These are phyloP conservation scores for Ctenodactylus gundi DNA, from an alignment of 2,113 vertebrate species.

Conservation along the genomic window DNA sequence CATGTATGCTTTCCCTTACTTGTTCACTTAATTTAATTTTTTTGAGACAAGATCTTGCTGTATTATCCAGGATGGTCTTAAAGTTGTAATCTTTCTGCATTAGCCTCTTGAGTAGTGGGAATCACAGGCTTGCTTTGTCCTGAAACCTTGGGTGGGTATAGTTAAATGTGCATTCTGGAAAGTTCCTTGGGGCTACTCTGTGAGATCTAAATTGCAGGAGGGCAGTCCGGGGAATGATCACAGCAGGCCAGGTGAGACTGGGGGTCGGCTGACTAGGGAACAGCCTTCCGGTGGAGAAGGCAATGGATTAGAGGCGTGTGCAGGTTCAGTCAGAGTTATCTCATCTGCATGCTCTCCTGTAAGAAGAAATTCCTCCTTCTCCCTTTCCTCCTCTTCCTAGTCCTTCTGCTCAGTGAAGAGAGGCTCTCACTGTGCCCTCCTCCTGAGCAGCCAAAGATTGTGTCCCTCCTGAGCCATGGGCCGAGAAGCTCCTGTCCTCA, in stretches of 20 bases:
- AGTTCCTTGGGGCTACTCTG: not conserved
- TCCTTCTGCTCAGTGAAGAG: not conserved
- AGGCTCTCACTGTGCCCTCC: not conserved
- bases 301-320: accelerated
- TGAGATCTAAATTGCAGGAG: not conserved
- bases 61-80: not conserved
- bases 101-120: not conserved
- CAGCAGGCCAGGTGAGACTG: not conserved
- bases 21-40: not conserved
- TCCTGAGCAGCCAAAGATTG: not conserved
- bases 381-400: not conserved
- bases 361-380: not conserved
- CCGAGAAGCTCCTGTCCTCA: not conserved
- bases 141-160: not conserved
- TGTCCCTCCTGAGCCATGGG: not conserved
- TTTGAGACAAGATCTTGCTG: not conserved
- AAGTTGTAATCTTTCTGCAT: not conserved
- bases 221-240: not conserved
- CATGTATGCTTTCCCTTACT: not conserved
- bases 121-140: not conserved
- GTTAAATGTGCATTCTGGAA: not conserved
- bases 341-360: not conserved
- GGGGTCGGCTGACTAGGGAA: not conserved
- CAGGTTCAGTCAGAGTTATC: not conserved
- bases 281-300: not conserved